A percentile compares a stretch with the other conserved stretches of the same genome.
phyloP scores from a whole-genome alignment of 2,888 invertebrate genomes.

The Epsilonema sp. region DNA sequence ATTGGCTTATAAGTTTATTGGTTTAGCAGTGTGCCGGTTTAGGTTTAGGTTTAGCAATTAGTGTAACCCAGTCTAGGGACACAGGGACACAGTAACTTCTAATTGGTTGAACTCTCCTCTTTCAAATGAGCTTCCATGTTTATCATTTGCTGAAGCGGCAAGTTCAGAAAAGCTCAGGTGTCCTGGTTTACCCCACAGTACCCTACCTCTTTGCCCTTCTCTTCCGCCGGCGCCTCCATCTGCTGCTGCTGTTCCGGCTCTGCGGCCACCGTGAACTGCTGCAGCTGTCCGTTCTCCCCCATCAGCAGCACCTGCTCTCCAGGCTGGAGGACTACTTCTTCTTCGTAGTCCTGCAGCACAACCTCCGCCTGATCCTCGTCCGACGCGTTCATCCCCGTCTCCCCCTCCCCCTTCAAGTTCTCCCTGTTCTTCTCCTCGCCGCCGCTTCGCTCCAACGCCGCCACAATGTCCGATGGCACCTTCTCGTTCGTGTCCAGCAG shows the following conservation, averaged over 20 bases:
- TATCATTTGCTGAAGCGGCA: too few species aligned
- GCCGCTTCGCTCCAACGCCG: conserved; percentile 1
- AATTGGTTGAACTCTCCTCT: too few species aligned
- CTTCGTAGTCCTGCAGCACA: background rate
- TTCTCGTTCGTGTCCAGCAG: conserved; percentile 6
- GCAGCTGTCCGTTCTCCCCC: background rate
- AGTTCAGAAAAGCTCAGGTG: too few species aligned
- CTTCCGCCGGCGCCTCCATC: too few species aligned
- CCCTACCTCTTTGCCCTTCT: too few species aligned
- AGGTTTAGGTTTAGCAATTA: too few species aligned
- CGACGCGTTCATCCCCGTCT: too few species aligned
- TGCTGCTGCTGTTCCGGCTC: background rate
- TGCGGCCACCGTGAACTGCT: background rate
- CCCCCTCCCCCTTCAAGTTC: background rate
- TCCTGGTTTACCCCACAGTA: too few species aligned
- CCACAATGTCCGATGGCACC: conserved; percentile 4
- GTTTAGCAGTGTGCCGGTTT: too few species aligned
- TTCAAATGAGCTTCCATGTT: background rate
- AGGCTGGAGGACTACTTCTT: background rate
- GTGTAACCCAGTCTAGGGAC: too few species aligned
- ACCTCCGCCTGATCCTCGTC: background rate
- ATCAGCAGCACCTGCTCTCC: background rate
- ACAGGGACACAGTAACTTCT: too few species aligned
- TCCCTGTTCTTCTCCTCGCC: background rate
- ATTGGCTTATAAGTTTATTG: too few species aligned